Base-by-base conservation (phyloP, 2,797 vertebrate genomes). In the Valencia hispanica region DNA sequence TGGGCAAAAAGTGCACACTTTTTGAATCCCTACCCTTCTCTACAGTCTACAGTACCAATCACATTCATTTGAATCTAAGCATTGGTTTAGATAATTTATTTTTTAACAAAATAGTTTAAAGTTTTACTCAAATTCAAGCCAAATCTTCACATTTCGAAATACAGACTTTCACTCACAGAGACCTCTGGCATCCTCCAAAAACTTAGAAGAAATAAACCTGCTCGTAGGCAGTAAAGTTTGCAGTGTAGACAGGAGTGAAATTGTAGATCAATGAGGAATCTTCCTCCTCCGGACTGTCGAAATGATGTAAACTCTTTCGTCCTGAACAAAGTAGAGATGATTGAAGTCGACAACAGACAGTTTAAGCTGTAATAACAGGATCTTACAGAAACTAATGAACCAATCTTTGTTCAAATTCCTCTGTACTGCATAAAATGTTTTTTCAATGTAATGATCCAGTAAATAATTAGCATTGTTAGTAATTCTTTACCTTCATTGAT, bases 151-250 rank as follows among this genome's bases (percentile, higher is more conserved):
- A 34, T 63, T 36, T 63, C 5, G 32, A 63, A 34, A 36, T 36
- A 4, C 32, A 63, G 32, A 34, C 18, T 3, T 36, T 1, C 10
- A 63, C n/a, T n/a, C n/a, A 20, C 25, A 27, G 41, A n/a, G 27
- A 11, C 12, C 41, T 8, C 43, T 45, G n/a, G n/a, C 43, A 47
- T 27, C n/a, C 45, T 70, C 39, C 45, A 3, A 34, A 39, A 48
- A 25, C 22, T 95, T 90, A 96, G 88, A 96, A 97, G 88, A 97
- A 97, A 74, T 96, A 97, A 57, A 90, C 18, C 78, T 96, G 94
- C 72, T 96, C 93, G 27, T 96, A 96, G 30, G n/a, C 65, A 68
- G 94, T 94, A 83, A 96, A 84, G 75, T 95, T 95, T 22, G 77
- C 92, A 9, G 91, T 74, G 63, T 94, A 95, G 61, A 93, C 72